These are phyloP conservation scores for Arrhamphus sclerolepis DNA, from an alignment of 2,797 vertebrate species.

Conservation along the genomic window DNA sequence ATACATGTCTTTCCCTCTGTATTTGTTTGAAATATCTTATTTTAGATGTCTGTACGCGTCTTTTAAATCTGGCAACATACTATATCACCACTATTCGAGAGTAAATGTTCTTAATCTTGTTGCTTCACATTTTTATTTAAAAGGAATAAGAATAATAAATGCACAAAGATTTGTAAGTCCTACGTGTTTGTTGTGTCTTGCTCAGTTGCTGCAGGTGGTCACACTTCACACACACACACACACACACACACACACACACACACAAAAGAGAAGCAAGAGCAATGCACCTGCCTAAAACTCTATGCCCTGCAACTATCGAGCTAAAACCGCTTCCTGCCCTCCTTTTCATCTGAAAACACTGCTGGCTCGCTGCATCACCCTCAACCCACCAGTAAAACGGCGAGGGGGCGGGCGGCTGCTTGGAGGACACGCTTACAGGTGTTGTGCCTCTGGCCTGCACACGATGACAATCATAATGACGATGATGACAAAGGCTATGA, in stretches of 20 bases:
- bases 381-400: constrained; percentile 35
- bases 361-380: constrained; percentile 61
- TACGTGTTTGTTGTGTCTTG: constrained; percentile 27
- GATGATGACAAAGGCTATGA: constrained; percentile 62
- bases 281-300: constrained; percentile 62
- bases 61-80: constrained; percentile 49
- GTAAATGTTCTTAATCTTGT: constrained; percentile 31
- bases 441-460: constrained; percentile 69
- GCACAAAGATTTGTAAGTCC: constrained; percentile 55
- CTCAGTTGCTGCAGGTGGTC: constrained; percentile 13
- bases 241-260: constrained; percentile 25
- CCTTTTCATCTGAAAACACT: constrained; percentile 67
- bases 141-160: constrained; percentile 71
- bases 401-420: constrained; percentile 6
- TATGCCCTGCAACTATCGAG: constrained; percentile 16
- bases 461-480: constrained; percentile 58
- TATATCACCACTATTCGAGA: constrained; percentile 39
- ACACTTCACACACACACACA: too few species aligned
- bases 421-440: constrained; percentile 62
- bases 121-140: constrained; percentile 76
- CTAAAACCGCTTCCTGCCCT: constrained; percentile 69
- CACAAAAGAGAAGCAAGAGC: background rate
- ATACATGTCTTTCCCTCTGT: constrained; percentile 53
- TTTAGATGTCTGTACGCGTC: constrained; percentile 53
- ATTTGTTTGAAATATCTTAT: constrained; percentile 53